These are phyloP conservation scores for Alaudala cheleensis DNA, from an alignment of 2,113 vertebrate genomes.

Conservation along the genomic window DNA sequence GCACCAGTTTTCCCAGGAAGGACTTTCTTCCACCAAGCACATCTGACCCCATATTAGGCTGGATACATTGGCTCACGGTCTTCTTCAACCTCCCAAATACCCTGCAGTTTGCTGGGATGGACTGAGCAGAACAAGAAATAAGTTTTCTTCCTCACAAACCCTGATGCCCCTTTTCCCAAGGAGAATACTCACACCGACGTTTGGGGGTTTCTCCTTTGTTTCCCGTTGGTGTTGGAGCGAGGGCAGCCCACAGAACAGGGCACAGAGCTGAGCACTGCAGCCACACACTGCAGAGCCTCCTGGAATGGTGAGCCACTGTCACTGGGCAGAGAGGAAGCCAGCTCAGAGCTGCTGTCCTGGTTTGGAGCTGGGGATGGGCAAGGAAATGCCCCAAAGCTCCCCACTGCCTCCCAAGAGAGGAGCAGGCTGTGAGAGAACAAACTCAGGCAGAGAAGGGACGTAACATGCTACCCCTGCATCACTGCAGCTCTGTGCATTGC, in stretches of 20 bases:
- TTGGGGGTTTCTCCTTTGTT: background rate
- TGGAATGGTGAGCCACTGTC: background rate
- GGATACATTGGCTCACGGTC: background rate
- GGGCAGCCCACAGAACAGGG: background rate
- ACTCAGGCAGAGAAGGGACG: background rate
- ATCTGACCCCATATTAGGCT: background rate
- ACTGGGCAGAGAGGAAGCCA: rapidly evolving
- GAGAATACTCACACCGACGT: rapidly evolving
- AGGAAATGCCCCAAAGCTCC: background rate
- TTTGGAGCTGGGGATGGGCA: background rate
- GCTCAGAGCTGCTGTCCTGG: background rate
- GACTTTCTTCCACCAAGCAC: rapidly evolving
- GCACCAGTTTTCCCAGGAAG: background rate
- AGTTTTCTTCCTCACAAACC: background rate
- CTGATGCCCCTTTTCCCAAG: background rate
- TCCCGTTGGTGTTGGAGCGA: rapidly evolving
- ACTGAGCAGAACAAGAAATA: background rate
- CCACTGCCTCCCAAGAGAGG: background rate
- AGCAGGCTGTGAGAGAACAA: background rate
- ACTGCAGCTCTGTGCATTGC: background rate
- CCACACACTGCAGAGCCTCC: background rate
- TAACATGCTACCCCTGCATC: background rate
- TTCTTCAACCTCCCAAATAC: background rate
- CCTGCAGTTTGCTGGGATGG: background rate
- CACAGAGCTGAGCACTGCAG: background rate